Percentiles rank a stretch among this genome's conserved stretches.
Evolutionary conservation across 2,113 vertebrate genomes (phyloP).

Genomic region (Erinaceus europaeus): DNA sequence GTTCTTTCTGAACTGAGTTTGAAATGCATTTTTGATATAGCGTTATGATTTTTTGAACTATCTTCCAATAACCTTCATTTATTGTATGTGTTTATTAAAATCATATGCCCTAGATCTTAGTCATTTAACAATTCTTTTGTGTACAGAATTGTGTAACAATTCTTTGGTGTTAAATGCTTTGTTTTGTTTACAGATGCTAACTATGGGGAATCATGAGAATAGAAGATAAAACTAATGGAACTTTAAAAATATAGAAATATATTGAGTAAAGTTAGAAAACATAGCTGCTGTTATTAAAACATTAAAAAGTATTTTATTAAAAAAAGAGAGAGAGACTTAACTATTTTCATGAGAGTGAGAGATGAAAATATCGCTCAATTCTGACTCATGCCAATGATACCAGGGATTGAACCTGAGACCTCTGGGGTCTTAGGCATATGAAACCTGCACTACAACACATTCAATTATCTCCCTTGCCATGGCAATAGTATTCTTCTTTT

Average conservation of each 20-base stretch:
- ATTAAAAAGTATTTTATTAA: not conserved
- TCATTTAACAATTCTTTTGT: not conserved
- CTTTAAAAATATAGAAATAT: constrained; percentile 10
- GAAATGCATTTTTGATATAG: not conserved
- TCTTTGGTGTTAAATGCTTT: not conserved
- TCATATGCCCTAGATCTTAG: not conserved
- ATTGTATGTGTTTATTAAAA: constrained; percentile 41
- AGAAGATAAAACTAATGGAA: not conserved
- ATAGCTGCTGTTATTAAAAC: not conserved
- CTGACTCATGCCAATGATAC: no score
- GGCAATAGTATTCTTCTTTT: no score
- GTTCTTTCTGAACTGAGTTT: not conserved
- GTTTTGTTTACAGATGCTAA: constrained; percentile 11
- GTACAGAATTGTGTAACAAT: not conserved
- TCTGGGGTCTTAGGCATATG: no score
- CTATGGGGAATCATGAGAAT: not conserved
- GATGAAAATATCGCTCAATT: no score
- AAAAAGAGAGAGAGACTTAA: no score
- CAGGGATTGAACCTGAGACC: no score
- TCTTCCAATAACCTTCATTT: constrained; percentile 3
- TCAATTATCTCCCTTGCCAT: no score
- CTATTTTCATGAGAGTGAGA: no score
- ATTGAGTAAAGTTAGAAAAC: constrained; percentile 25
- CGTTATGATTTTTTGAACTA: not conserved
- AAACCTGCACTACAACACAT: no score